A percentile compares a stretch with the other conserved stretches of the same genome.
phyloP scores from a whole-genome alignment of 23 tunicate species.

The Diplosoma virens region DNA sequence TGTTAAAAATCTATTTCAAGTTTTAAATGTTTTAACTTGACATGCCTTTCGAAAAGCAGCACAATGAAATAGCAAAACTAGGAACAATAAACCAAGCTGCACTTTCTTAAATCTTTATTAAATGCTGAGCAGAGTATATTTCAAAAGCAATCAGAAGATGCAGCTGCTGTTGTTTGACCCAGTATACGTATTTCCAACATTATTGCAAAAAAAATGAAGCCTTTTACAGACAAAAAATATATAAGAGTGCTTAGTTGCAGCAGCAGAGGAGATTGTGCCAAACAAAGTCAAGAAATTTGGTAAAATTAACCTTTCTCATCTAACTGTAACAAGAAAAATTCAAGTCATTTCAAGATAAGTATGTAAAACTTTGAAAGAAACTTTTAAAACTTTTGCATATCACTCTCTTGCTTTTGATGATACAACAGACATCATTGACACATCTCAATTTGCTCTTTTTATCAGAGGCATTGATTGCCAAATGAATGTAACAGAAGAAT shows the following conservation, averaged over 20 bases:
- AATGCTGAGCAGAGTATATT: no score
- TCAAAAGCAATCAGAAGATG: no score
- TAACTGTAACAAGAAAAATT: slow-evolving; percentile 11
- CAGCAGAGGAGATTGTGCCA: slow-evolving; percentile 16
- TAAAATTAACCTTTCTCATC: slow-evolving; percentile 19
- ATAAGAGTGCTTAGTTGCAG: slow-evolving; percentile 10
- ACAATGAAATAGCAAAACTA: no score
- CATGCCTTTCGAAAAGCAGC: no score
- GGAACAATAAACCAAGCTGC: no score
- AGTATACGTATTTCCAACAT: no score
- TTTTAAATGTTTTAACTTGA: no score
- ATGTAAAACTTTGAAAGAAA: neutral
- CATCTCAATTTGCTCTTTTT: slow-evolving; percentile 18
- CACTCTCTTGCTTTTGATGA: slow-evolving; percentile 7
- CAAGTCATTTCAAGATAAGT: neutral
- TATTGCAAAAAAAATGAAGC: no score
- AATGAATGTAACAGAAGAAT: slow-evolving; percentile 30
- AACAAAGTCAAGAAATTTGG: slow-evolving; percentile 12
- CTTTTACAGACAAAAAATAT: no score
- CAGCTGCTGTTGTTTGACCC: no score
- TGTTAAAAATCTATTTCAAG: no score
- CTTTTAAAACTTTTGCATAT: slow-evolving; percentile 7
- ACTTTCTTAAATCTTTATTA: no score
- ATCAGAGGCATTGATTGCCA: slow-evolving; percentile 33
- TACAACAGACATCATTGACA: slow-evolving; percentile 9